Evolutionary conservation across 2,888 invertebrate species (phyloP).

Genomic region (Eupithecia abbreviata): DNA sequence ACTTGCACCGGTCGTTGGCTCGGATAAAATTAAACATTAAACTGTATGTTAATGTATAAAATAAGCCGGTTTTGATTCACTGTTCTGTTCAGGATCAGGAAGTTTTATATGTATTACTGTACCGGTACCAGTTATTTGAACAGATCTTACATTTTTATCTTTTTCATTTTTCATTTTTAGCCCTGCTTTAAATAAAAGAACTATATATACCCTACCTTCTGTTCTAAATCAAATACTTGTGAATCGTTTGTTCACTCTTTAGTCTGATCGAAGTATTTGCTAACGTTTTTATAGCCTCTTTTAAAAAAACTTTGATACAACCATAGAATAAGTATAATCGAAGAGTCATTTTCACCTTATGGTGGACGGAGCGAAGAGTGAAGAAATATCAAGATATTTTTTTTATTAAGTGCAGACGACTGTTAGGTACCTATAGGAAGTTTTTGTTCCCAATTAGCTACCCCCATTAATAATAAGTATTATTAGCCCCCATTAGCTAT

Average conservation of each 20-base stretch:
- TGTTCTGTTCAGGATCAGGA: slow-evolving; percentile 52
- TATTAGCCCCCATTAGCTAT: slow-evolving; percentile 28
- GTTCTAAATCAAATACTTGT: too few species aligned
- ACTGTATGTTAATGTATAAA: slow-evolving; percentile 79
- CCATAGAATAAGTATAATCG: not conserved
- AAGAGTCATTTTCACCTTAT: not conserved
- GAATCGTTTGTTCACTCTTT: not conserved
- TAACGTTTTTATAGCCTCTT: not conserved
- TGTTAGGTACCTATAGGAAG: not conserved
- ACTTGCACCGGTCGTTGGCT: slow-evolving; percentile 69
- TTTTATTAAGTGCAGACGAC: not conserved
- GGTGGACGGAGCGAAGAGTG: not conserved
- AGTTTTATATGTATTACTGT: slow-evolving; percentile 49
- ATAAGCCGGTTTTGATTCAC: slow-evolving; percentile 73
- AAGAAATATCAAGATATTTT: not conserved
- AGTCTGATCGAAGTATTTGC: not conserved
- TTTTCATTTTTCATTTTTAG: too few species aligned
- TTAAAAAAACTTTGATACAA: not conserved
- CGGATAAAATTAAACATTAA: slow-evolving; percentile 80
- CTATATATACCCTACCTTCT: too few species aligned
- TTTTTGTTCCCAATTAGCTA: slow-evolving; percentile 9
- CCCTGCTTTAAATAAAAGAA: too few species aligned
- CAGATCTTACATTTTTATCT: too few species aligned
- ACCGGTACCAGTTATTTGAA: not conserved
- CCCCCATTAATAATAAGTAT: slow-evolving; percentile 25